A percentile compares a stretch with the other conserved stretches of the same genome.
Conservation (phyloP, 2,888 invertebrate species). For the Drosophila recens region DNA sequence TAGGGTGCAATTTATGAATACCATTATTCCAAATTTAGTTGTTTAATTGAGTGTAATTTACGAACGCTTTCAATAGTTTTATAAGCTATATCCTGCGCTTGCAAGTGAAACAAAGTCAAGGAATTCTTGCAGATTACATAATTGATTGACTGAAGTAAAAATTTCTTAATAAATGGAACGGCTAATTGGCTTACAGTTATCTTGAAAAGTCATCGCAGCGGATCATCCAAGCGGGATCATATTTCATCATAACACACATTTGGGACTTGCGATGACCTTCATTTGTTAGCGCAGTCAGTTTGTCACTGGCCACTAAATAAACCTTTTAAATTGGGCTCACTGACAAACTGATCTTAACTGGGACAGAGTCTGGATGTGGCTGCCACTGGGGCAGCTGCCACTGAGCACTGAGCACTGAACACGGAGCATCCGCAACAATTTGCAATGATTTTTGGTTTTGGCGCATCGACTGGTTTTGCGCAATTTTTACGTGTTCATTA, state of each 20-base stretch:
- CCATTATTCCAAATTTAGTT: slow-evolving; percentile 66
- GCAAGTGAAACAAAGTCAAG: not conserved
- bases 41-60: slow-evolving; percentile 45
- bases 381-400: slow-evolving; percentile 45
- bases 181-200: slow-evolving; percentile 43
- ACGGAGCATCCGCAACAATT: slow-evolving; percentile 66
- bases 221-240: slow-evolving; percentile 37
- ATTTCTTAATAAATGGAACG: slow-evolving; percentile 10
- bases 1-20: slow-evolving; percentile 68
- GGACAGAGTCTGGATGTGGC: slow-evolving; percentile 18
- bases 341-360: slow-evolving; percentile 32
- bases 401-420: slow-evolving; percentile 22
- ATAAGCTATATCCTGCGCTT: not conserved
- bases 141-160: not conserved
- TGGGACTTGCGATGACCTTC: slow-evolving; percentile 51
- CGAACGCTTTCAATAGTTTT: slow-evolving; percentile 6
- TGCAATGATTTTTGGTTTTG: slow-evolving; percentile 72
- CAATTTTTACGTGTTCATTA: slow-evolving; percentile 76
- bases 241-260: slow-evolving; percentile 57
- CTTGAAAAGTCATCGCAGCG: slow-evolving; percentile 33
- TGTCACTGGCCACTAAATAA: slow-evolving; percentile 52
- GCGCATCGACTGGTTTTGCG: slow-evolving; percentile 70
- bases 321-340: slow-evolving; percentile 51
- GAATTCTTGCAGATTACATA: slow-evolving; percentile 9
- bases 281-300: slow-evolving; percentile 48